Percentiles rank a stretch among this genome's conserved stretches.
phyloP scores from a whole-genome alignment of 2,888 invertebrate genomes.

The Tetropium fuscum region DNA sequence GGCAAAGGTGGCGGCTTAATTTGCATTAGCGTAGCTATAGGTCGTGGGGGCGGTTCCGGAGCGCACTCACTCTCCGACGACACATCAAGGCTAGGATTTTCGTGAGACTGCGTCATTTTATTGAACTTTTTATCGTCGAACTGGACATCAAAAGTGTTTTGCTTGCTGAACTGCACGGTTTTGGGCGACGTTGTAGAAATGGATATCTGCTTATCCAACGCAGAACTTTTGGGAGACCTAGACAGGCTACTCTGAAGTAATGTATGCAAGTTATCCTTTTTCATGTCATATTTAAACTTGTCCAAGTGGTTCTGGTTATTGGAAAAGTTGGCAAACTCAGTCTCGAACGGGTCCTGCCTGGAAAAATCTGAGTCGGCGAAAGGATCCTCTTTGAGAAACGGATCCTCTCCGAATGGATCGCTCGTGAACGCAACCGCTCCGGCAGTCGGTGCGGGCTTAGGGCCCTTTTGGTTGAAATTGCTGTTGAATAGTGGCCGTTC shows the following conservation, averaged over 20 bases:
- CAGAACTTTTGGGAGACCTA: slow-evolving; percentile 53
- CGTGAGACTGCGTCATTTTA: slow-evolving; percentile 52
- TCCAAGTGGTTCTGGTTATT: slow-evolving; percentile 18
- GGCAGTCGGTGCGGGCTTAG: slow-evolving; percentile 34
- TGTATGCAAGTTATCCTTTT: slow-evolving; percentile 41
- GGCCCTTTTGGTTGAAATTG: slow-evolving; percentile 38
- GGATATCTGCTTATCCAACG: slow-evolving; percentile 52
- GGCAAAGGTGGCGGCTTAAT: slow-evolving; percentile 80
- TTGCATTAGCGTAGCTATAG: slow-evolving; percentile 71
- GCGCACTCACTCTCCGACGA: slow-evolving; percentile 65
- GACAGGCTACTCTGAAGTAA: slow-evolving; percentile 42
- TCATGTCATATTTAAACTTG: slow-evolving; percentile 32
- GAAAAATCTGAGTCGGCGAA: slow-evolving; percentile 72
- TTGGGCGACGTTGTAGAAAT: slow-evolving; percentile 46
- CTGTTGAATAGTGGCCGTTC: slow-evolving; percentile 41
- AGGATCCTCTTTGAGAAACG: slow-evolving; percentile 79
- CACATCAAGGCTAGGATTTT: slow-evolving; percentile 61
- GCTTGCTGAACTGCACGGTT: slow-evolving; percentile 60
- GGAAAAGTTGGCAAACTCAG: slow-evolving; percentile 56
- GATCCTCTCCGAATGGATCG: slow-evolving; percentile 79
- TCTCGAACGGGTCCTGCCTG: slow-evolving; percentile 74
- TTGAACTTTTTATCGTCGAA: slow-evolving; percentile 45
- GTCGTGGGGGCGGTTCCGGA: slow-evolving; percentile 78
- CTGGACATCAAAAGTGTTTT: slow-evolving; percentile 56
- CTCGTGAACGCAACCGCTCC: slow-evolving; percentile 65